Base-by-base conservation (phyloP, 2,888 invertebrate genomes). In the Acanthosepion lycidas region DNA sequence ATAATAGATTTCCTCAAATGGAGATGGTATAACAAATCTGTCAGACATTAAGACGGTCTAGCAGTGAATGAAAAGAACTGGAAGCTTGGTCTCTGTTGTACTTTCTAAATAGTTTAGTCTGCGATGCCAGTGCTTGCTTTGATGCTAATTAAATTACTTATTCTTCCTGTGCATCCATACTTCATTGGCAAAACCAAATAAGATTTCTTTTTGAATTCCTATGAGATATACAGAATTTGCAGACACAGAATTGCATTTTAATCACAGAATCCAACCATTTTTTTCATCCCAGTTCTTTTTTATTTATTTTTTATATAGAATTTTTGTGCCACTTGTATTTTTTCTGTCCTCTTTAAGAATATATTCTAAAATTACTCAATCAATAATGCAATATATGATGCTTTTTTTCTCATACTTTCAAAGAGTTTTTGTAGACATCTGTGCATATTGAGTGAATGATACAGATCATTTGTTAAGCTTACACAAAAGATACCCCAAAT, bases 91-190 rank as follows among this genome's bases (percentile, higher is more conserved):
- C 78, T 78, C 78, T 33, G 3, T n/a, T 78, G 78, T 78, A 1
- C n/a, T n/a, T 78, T 78, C 78, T 78, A 78, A 78, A 78, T 78
- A 33, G 78, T 78, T 78, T 78, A 78, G 78, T 78, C 78, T 78
- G n/a, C 12, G n/a, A n/a, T 12, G n/a, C 78, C 78, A 78, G n/a
- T 15, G n/a, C 78, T 78, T 78, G 15, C 78, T 78, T 78, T 78
- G 78, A 78, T 78, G 78, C 78, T 78, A 78, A 78, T 78, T 78
- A 78, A 78, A 78, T 78, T n/a, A 78, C 15, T 78, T 18, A n/a
- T n/a, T 78, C 78, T 78, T 33, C 78, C 33, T n/a, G n/a, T 18
- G n/a, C n/a, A 78, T 78, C n/a, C 78, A 78, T 78, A n/a, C 78
- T 78, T 78, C 78, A 78, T 12, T n/a, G 78, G 78, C 78, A 78